Evolutionary conservation across 2,113 vertebrate genomes (phyloP).

Genomic region (Heptranchias perlo): DNA sequence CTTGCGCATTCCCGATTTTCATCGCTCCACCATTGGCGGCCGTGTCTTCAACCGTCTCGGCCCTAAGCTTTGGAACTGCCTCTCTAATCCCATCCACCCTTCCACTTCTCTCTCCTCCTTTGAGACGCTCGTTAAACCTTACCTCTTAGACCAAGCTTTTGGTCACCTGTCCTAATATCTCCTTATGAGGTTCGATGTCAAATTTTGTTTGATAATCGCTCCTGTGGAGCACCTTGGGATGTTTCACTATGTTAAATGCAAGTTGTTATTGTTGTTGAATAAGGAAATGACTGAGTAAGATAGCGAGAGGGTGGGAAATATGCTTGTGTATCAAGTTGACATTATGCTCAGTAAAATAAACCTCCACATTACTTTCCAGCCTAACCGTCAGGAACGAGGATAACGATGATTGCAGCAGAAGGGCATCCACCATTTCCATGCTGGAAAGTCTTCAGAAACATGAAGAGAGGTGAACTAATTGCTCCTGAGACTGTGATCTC

Average conservation of each 20-base stretch:
- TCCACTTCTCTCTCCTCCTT: not conserved
- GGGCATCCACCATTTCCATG: slow-evolving; percentile 34
- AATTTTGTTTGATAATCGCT: not conserved
- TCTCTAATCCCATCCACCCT: not conserved
- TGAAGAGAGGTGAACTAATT: slow-evolving; percentile 39
- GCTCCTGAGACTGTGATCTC: not conserved
- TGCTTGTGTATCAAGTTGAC: not conserved
- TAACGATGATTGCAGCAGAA: slow-evolving; percentile 32
- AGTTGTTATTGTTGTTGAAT: not conserved
- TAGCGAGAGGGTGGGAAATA: not conserved
- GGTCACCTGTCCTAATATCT: not conserved
- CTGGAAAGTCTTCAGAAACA: slow-evolving; percentile 39
- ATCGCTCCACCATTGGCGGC: not conserved
- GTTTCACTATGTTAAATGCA: not conserved
- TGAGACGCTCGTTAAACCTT: not conserved
- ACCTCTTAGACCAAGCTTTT: not conserved
- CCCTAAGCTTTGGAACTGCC: not conserved
- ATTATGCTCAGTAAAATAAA: not conserved
- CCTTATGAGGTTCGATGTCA: too few relatives aligned
- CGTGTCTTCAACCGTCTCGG: not conserved
- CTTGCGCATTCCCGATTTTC: not conserved
- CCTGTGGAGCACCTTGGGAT: not conserved
- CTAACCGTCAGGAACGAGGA: slow-evolving; percentile 35
- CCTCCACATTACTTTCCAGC: not conserved
- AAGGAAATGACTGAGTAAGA: not conserved